Conservation (phyloP, 2,888 invertebrate species). For the Ectemnius lituratus region DNA sequence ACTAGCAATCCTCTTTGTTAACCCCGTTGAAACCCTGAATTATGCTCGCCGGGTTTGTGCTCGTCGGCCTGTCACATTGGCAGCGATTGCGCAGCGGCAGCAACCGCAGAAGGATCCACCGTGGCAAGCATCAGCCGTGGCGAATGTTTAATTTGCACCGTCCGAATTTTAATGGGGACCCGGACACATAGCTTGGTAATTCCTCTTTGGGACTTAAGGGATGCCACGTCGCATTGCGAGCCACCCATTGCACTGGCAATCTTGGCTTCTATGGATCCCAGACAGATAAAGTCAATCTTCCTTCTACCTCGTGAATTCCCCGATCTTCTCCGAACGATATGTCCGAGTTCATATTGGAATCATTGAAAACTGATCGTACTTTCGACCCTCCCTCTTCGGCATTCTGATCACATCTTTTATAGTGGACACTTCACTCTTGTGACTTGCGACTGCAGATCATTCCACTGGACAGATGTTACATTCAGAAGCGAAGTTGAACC, state of each 20-base stretch:
- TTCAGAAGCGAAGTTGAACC: too few relatives aligned
- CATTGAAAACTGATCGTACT: constrained; percentile 36
- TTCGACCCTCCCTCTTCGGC: not conserved
- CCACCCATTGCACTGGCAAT: constrained; percentile 40
- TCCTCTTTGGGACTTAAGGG: constrained; percentile 62
- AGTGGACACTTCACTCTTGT: too few relatives aligned
- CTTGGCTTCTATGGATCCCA: constrained; percentile 40
- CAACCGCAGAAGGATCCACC: constrained; percentile 37
- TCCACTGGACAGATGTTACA: not conserved
- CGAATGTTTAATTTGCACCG: constrained; percentile 67
- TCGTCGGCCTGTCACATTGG: constrained; percentile 36
- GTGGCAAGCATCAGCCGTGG: constrained; percentile 56
- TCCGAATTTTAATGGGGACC: constrained; percentile 61
- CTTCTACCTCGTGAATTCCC: constrained; percentile 39
- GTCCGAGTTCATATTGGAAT: constrained; percentile 52
- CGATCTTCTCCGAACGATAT: constrained; percentile 36
- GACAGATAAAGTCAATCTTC: constrained; percentile 63
- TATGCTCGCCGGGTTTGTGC: constrained; percentile 37
- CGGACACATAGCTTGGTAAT: constrained; percentile 62
- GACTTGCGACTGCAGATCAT: too few relatives aligned
- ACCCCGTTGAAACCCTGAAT: constrained; percentile 50
- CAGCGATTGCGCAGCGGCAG: constrained; percentile 29
- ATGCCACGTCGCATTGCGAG: constrained; percentile 35
- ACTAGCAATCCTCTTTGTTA: constrained; percentile 45
- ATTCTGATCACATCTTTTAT: not conserved